These are phyloP conservation scores for Cephonodes hylas DNA, from an alignment of 2,888 invertebrate genomes.

Conservation along the genomic window DNA sequence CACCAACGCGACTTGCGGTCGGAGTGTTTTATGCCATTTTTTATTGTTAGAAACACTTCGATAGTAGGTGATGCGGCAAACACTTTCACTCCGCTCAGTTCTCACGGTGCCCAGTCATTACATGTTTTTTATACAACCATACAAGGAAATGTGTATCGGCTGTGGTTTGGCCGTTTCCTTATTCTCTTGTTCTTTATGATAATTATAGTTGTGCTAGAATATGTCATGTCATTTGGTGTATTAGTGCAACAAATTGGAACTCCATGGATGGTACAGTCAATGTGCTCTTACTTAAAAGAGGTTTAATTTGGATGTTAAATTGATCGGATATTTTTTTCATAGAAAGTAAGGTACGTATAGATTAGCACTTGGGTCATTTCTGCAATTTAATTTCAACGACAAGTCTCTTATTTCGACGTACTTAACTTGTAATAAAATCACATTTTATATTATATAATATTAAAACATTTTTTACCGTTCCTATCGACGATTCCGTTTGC, in stretches of 20 bases:
- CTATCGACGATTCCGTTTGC: no score
- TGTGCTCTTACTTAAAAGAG: no score
- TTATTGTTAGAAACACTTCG: constrained; percentile 12
- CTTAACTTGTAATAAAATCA: no score
- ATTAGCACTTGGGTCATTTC: no score
- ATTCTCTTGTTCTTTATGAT: constrained; percentile 21
- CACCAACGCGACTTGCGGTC: not conserved
- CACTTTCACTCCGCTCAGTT: constrained; percentile 39
- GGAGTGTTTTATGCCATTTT: constrained; percentile 9
- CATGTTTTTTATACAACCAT: constrained; percentile 30
- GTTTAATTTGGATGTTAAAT: no score
- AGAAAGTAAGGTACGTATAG: not conserved
- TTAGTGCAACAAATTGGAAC: not conserved
- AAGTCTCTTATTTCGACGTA: no score
- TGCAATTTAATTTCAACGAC: no score
- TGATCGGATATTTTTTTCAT: not conserved
- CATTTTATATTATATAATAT: no score
- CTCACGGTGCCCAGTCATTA: constrained; percentile 37
- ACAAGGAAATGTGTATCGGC: constrained; percentile 32
- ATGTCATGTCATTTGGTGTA: not conserved
- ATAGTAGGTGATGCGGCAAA: constrained; percentile 21
- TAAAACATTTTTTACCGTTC: no score
- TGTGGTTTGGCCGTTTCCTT: constrained; percentile 31
- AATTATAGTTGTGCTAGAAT: not conserved
- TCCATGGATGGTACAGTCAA: not conserved